Evolutionary conservation across 2,888 invertebrate species (phyloP).

Genomic region (Didymodactylos carnosus): DNA sequence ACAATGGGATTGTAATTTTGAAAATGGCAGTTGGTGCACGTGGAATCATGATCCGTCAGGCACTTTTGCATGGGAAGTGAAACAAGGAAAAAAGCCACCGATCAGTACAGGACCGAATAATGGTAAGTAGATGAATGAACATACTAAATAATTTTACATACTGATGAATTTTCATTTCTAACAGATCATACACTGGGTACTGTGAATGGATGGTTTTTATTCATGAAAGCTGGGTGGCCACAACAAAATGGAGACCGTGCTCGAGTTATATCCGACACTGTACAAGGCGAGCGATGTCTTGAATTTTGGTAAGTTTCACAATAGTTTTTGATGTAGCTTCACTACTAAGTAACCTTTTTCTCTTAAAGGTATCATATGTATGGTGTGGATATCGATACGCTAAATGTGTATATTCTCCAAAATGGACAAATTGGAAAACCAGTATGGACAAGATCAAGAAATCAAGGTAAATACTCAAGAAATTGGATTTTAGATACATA

Average conservation of each 20-base stretch:
- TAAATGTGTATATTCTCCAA: conserved; percentile 8
- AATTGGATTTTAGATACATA: neutral
- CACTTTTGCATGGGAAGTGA: conserved; percentile 2
- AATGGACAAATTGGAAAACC: conserved; percentile 4
- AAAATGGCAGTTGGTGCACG: neutral
- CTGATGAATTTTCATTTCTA: neutral
- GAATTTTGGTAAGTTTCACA: too few relatives aligned
- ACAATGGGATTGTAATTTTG: neutral
- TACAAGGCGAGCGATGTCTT: neutral
- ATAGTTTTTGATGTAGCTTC: too few relatives aligned
- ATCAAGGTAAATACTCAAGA: neutral
- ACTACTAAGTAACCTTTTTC: too few relatives aligned
- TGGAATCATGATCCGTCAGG: neutral
- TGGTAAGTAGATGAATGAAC: neutral
- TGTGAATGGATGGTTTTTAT: conserved; percentile 21
- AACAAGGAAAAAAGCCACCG: neutral
- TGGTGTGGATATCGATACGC: conserved; percentile 21
- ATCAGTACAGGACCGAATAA: neutral
- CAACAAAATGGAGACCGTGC: conserved; percentile 2
- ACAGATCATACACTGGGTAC: conserved; percentile 10
- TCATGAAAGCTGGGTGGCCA: conserved; percentile 21
- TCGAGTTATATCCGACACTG: neutral
- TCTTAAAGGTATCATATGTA: conserved; percentile 30
- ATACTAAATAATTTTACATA: neutral
- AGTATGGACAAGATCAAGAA: conserved; percentile 6